phyloP scores from a whole-genome alignment of 30 jellyfish, hydroid and myxozoan genomes.

The Euphysa ruthae region DNA sequence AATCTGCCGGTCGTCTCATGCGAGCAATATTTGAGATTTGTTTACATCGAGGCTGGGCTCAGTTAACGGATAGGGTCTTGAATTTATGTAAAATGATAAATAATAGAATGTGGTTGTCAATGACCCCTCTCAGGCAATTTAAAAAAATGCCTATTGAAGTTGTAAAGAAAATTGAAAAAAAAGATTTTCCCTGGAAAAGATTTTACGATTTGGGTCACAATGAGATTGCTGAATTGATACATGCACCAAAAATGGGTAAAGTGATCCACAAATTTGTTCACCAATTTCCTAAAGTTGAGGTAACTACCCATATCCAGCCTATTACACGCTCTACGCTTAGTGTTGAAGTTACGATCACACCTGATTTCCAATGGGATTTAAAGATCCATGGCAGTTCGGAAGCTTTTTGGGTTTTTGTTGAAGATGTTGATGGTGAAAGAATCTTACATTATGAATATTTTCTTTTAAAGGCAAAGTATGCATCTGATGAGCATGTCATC shows the following conservation, averaged over 20 bases:
- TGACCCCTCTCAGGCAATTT: conserved; percentile 97
- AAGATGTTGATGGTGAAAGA: conserved; percentile 95
- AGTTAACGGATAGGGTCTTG: conserved; percentile 82
- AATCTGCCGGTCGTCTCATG: conserved; percentile 98
- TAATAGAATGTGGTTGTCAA: conserved; percentile 96
- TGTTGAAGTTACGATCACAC: conserved; percentile 88
- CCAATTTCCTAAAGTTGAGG: conserved; percentile 95
- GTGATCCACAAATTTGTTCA: conserved; percentile 93
- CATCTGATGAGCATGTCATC: conserved; percentile 92
- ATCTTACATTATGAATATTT: conserved; percentile 93
- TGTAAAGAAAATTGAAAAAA: conserved; percentile 83
- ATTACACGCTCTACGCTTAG: conserved; percentile 87
- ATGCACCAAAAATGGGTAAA: conserved; percentile 99
- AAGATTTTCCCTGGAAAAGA: conserved; percentile 98
- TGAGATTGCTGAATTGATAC: conserved; percentile 94
- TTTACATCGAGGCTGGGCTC: conserved; percentile 98
- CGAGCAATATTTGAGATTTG: conserved; percentile 96
- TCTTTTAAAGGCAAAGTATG: conserved; percentile 78
- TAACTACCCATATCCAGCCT: conserved; percentile 92
- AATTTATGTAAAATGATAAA: conserved; percentile 94
- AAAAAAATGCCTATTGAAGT: conserved; percentile 93
- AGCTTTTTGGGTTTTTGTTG: conserved; percentile 97
- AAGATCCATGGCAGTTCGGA: conserved; percentile 97
- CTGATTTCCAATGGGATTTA: conserved; percentile 98
- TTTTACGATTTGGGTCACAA: conserved; percentile 91